Conservation (phyloP, 2,888 invertebrate genomes). For the Entomobrya proxima region DNA sequence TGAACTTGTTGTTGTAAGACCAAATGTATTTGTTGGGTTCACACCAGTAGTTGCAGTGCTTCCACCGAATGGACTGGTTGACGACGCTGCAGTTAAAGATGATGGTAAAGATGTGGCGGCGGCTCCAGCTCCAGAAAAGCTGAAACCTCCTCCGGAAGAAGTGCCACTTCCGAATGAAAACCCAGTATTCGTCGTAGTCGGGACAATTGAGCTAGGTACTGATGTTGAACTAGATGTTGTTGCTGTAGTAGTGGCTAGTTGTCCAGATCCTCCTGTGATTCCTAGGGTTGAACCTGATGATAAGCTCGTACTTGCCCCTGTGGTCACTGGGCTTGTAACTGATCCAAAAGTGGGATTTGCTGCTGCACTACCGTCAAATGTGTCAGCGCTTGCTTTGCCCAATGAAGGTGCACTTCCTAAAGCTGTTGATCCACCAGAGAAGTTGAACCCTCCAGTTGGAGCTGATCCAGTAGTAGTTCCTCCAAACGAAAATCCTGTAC, state of each 20-base stretch:
- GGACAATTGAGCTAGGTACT: not conserved
- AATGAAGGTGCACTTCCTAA: no score
- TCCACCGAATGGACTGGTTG: not conserved
- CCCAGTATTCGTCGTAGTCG: not conserved
- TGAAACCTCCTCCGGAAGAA: not conserved
- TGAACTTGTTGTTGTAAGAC: not conserved
- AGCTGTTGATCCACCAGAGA: no score
- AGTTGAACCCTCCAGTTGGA: no score
- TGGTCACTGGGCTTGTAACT: no score
- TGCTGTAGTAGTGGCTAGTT: not conserved
- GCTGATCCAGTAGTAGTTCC: no score
- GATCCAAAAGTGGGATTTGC: no score
- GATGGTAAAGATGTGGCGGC: not conserved
- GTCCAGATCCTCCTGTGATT: no score
- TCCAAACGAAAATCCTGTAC: no score
- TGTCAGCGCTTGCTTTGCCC: no score
- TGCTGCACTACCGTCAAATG: no score
- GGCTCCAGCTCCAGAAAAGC: slow-evolving; percentile 13
- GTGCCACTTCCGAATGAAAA: not conserved
- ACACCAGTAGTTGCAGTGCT: not conserved
- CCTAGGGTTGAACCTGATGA: not conserved
- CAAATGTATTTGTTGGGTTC: not conserved
- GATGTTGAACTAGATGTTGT: no score
- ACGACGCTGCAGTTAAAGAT: not conserved
- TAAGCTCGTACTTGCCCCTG: not conserved